A percentile compares a stretch with the other conserved stretches of the same genome.
Conservation (phyloP, 2,888 invertebrate species). For the Elaeidobius kamerunicus region DNA sequence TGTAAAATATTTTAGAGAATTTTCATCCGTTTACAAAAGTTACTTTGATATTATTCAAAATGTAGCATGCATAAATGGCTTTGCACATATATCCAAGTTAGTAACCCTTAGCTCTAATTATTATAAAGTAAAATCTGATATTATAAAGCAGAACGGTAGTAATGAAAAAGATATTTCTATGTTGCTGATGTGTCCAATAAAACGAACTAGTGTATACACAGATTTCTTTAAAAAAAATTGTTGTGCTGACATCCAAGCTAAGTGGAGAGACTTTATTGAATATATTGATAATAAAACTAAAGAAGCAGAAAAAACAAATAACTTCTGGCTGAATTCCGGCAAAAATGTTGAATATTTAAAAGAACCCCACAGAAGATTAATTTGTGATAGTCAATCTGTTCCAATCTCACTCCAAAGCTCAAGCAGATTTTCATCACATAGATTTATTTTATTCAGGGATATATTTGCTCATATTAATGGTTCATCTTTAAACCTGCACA, state of each 20-base stretch:
- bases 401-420: constrained; percentile 67
- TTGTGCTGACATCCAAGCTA: constrained; percentile 51
- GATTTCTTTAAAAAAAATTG: constrained; percentile 54
- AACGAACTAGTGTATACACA: constrained; percentile 61
- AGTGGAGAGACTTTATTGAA: constrained; percentile 61
- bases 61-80: constrained; percentile 69
- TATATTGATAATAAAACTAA: constrained; percentile 60
- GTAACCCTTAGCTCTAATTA: constrained; percentile 58
- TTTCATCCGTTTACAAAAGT: constrained; percentile 66
- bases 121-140: constrained; percentile 39
- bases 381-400: constrained; percentile 72
- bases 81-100: constrained; percentile 61
- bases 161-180: constrained; percentile 58
- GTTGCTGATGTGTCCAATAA: constrained; percentile 61
- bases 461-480: constrained; percentile 73
- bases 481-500: constrained; percentile 60
- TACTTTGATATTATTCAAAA: constrained; percentile 71
- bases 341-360: constrained; percentile 60
- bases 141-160: constrained; percentile 48
- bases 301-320: constrained; percentile 66
- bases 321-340: constrained; percentile 72
- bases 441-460: constrained; percentile 81
- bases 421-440: constrained; percentile 72
- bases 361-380: constrained; percentile 67
- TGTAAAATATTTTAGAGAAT: constrained; percentile 68